phyloP scores from a whole-genome alignment of 2,113 vertebrate species.

The Rafetus swinhoei region DNA sequence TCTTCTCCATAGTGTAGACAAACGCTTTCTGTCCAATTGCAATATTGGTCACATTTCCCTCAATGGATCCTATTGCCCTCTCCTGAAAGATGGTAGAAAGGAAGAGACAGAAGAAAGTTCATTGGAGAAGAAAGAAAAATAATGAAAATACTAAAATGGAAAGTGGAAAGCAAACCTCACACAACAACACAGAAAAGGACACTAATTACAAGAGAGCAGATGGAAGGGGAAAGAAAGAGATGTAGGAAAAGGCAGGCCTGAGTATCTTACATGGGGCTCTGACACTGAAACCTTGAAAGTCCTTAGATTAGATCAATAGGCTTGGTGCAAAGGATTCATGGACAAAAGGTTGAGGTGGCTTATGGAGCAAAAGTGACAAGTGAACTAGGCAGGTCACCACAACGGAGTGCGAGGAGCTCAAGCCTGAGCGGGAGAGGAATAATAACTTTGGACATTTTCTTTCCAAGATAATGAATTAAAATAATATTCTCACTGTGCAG shows the following conservation, averaged over 20 bases:
- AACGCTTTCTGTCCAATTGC: neutral
- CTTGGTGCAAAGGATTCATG: neutral
- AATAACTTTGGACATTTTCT: neutral
- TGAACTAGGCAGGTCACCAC: neutral
- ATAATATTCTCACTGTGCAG: neutral
- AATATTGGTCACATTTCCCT: constrained; percentile 32
- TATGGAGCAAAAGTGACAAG: neutral
- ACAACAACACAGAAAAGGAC: neutral
- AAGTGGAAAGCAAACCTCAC: neutral
- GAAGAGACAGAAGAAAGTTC: neutral
- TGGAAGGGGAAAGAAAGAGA: neutral
- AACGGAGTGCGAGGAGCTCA: constrained; percentile 15
- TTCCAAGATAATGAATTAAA: constrained; percentile 23
- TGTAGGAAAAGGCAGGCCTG: neutral
- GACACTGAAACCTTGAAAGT: neutral
- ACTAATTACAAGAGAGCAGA: neutral
- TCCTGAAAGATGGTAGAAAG: neutral
- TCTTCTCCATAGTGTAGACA: too few relatives aligned
- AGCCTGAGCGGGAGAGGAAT: neutral
- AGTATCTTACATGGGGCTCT: neutral
- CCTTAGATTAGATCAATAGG: neutral
- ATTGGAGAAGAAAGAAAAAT: neutral
- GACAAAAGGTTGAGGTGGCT: neutral
- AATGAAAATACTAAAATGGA: neutral
- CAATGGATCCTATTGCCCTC: neutral